Evolutionary conservation across 2,113 vertebrate genomes (phyloP).

Genomic region (Perca schrenkii): DNA sequence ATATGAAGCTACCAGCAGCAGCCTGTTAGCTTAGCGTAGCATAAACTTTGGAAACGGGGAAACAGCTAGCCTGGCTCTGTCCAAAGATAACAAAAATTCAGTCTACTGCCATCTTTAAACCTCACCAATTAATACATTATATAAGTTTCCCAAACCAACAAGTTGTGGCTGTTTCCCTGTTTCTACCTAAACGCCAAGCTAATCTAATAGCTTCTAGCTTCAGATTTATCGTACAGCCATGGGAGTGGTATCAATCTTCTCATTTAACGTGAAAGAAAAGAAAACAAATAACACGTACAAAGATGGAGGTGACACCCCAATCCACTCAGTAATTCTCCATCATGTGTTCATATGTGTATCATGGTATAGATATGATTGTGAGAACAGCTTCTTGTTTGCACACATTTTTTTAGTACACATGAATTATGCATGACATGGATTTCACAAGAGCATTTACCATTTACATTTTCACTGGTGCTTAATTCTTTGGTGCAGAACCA

Average conservation of each 20-base stretch:
- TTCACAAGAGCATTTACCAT: conserved; percentile 45
- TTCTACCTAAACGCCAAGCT: too few species aligned
- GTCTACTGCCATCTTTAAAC: neutral
- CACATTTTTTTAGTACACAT: conserved; percentile 46
- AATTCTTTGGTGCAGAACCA: conserved; percentile 71
- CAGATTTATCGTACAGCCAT: too few species aligned
- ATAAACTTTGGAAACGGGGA: neutral
- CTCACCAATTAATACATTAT: neutral
- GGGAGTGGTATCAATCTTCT: neutral
- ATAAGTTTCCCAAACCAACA: neutral
- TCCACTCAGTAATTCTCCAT: neutral
- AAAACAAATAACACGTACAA: neutral
- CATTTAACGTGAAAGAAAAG: neutral
- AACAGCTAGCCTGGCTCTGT: neutral
- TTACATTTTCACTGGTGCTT: conserved; percentile 57
- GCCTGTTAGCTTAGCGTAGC: neutral
- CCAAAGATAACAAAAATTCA: neutral
- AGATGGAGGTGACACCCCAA: neutral
- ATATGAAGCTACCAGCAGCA: neutral
- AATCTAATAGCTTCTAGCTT: too few species aligned
- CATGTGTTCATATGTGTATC: neutral
- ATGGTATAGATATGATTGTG: neutral
- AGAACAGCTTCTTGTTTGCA: conserved; percentile 32
- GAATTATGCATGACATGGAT: conserved; percentile 61
- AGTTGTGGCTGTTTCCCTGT: neutral